These are phyloP conservation scores for Macrocentrus cingulum DNA, from an alignment of 1,140 invertebrate genomes.

Conservation along the genomic window DNA sequence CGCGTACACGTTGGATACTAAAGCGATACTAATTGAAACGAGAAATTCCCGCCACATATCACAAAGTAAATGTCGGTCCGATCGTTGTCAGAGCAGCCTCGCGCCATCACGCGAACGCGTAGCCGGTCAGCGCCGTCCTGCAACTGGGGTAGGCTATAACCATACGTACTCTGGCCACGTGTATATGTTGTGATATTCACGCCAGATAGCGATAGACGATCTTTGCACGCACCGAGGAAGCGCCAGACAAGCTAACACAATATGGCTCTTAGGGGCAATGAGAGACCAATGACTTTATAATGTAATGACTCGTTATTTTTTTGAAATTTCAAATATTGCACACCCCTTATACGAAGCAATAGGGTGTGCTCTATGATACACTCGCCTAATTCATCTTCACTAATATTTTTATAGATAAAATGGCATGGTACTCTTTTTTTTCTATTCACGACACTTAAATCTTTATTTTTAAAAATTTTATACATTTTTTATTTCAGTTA, in stretches of 20 bases:
- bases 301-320: too few relatives aligned
- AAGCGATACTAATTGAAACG: conserved; percentile 31
- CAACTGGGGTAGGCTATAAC: neutral
- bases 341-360: too few relatives aligned
- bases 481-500: neutral
- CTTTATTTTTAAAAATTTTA: too few relatives aligned
- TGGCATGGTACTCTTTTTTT: too few relatives aligned
- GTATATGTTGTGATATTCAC: conserved; percentile 19
- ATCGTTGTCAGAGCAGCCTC: conserved; percentile 22
- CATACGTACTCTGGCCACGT: neutral
- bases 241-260: conserved; percentile 11
- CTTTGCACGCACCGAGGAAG: conserved; percentile 21
- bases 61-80: conserved; percentile 20
- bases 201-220: conserved; percentile 25
- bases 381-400: too few relatives aligned
- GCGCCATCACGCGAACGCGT: conserved; percentile 7
- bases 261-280: neutral
- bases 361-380: too few relatives aligned
- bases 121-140: neutral
- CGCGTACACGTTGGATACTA: conserved; percentile 11
- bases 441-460: too few relatives aligned
- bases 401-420: too few relatives aligned
- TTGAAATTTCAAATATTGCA: too few relatives aligned
- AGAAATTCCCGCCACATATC: conserved; percentile 29
- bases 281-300: too few relatives aligned